phyloP scores from a whole-genome alignment of 2,888 invertebrate genomes.

The Anarsia innoxiella region DNA sequence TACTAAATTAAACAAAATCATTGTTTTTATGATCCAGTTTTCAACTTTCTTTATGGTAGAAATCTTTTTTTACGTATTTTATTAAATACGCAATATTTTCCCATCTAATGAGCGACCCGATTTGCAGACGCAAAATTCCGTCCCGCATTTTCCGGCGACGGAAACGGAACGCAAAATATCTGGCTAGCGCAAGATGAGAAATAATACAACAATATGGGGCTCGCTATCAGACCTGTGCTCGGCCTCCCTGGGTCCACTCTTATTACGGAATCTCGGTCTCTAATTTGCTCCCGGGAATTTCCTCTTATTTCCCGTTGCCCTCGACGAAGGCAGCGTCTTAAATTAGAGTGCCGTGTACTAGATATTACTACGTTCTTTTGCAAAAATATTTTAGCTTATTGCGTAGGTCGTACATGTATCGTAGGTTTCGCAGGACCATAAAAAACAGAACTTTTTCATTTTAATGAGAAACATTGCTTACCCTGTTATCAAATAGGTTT shows the following conservation, averaged over 20 bases:
- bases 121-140: conserved; percentile 6
- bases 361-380: too few species aligned
- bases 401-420: too few species aligned
- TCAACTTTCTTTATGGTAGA: too few species aligned
- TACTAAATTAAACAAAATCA: too few species aligned
- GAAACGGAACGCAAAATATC: conserved; percentile 35
- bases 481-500: too few species aligned
- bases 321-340: conserved; percentile 19
- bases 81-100: conserved; percentile 3
- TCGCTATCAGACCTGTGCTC: conserved; percentile 13
- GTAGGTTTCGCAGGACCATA: too few species aligned
- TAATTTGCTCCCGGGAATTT: conserved; percentile 59
- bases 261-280: conserved; percentile 51
- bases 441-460: too few species aligned
- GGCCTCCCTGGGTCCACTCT: conserved; percentile 52
- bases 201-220: conserved; percentile 60
- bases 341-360: conserved; percentile 7
- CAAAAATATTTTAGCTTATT: too few species aligned
- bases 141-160: conserved; percentile 10
- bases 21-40: too few species aligned
- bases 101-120: conserved; percentile 7
- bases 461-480: too few species aligned
- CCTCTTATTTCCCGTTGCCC: conserved; percentile 48
- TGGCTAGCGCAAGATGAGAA: conserved; percentile 46
- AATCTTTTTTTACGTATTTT: too few species aligned